Evolutionary conservation across 2,888 invertebrate species (phyloP), one percentile per base, ranked within the genome.

Genomic region (Lysandra bellargus): DNA sequence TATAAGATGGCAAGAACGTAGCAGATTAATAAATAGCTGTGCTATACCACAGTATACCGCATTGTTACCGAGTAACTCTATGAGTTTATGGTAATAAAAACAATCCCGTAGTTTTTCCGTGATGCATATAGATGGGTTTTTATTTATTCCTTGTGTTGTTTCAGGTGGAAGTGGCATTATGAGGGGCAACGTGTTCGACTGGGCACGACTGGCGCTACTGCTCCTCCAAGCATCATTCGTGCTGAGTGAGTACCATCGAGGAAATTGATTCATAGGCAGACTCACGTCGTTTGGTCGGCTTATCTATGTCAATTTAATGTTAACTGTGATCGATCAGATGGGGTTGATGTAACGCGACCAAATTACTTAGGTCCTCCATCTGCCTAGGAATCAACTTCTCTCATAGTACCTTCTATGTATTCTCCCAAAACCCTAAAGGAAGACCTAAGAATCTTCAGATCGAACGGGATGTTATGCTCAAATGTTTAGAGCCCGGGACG

Each of bases 181-280:
- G 94, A 89, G 86, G 87, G 89, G 89, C 84, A 91, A 90, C 83
- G 88, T 89, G 89, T 90, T 92, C 89, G 91, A 92, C 88, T 83
- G 91, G 82, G 92, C 93, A 90, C 92, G 88, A 88, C 88, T 93
- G 83, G 90, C 89, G 87, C 85, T 94, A 82, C 85, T 94, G 80
- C 85, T 93, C 83, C 82, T 94, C 81, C 94, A 94, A 83, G 89
- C 90, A 79, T 88, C 94, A 53, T 86, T 89, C 80, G 93, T 88
- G 60, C 86, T 92, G 79, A 90, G 94, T 94, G 85, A 92, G 92
- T 91, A 37, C 37, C 37, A 37, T 37, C 2, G 37, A 37, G 37
- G 37, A 37, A 37, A 37, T 37, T 37, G 37, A 37, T 37, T 37
- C 37, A 37, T 3, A 37, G 2, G 37, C 37, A 37, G 37, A 37